Percentiles rank a stretch among this genome's conserved stretches.
Evolutionary conservation across 1,140 invertebrate species (phyloP).

Genomic region (Euschistus heros): DNA sequence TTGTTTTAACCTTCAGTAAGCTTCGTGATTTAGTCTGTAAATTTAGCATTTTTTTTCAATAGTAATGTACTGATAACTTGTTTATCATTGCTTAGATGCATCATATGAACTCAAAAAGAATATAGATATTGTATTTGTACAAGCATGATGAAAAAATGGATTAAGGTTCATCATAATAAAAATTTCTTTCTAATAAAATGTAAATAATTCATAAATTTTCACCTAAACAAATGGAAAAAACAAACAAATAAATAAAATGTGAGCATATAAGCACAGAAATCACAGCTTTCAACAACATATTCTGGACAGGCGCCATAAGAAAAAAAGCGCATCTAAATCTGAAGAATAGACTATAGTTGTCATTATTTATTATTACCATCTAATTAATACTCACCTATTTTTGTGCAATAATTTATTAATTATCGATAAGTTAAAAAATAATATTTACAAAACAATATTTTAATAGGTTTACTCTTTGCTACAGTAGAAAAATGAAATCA

Average conservation of each 20-base stretch:
- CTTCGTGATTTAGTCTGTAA: too few relatives aligned
- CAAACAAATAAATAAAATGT: not conserved
- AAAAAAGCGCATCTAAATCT: slow-evolving; percentile 1
- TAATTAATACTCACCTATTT: too few relatives aligned
- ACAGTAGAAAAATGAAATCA: too few relatives aligned
- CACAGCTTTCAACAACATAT: slow-evolving; percentile 10
- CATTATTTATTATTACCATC: too few relatives aligned
- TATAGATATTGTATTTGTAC: not conserved
- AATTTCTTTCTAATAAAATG: not conserved
- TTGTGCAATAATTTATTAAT: too few relatives aligned
- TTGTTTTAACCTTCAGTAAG: too few relatives aligned
- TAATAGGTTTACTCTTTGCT: too few relatives aligned
- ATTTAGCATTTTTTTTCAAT: too few relatives aligned
- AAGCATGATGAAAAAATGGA: not conserved
- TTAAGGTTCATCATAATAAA: not conserved
- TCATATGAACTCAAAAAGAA: not conserved
- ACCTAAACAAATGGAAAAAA: not conserved
- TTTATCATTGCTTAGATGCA: not conserved
- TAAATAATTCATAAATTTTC: not conserved
- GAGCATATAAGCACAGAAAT: not conserved
- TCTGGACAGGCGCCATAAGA: slow-evolving; percentile 1
- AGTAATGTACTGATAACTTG: not conserved
- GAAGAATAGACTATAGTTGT: not conserved
- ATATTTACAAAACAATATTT: too few relatives aligned
- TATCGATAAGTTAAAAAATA: too few relatives aligned